phyloP scores from a whole-genome alignment of 2,797 vertebrate species.

The Rhincodon typus region DNA sequence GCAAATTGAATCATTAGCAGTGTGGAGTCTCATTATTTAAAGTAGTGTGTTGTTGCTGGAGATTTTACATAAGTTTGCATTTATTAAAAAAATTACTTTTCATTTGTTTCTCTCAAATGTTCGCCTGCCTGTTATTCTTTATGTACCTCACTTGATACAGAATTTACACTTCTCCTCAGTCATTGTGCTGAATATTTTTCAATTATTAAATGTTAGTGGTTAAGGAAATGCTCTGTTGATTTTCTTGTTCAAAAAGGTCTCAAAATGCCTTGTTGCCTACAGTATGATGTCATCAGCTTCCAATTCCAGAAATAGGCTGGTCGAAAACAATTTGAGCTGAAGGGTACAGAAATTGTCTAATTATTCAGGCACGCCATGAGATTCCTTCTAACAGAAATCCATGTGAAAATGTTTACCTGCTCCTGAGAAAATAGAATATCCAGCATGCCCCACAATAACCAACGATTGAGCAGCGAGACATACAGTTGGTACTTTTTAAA shows the following conservation, averaged over 20 bases:
- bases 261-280: background rate
- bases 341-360: background rate
- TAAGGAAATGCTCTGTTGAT: background rate
- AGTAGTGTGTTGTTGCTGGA: background rate
- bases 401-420: no score
- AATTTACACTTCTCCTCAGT: background rate
- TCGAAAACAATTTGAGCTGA: background rate
- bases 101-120: background rate
- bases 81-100: background rate
- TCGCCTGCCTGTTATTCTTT: background rate
- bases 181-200: background rate
- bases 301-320: background rate
- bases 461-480: no score
- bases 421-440: background rate
- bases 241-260: background rate
- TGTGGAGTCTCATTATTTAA: background rate
- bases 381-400: no score
- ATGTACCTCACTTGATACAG: background rate
- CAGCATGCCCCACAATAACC: background rate
- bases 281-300: background rate
- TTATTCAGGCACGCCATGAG: background rate
- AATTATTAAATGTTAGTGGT: background rate
- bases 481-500: no score
- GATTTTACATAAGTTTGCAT: background rate
- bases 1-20: background rate